These are phyloP conservation scores for Trichacis sp. DNA, from an alignment of 2,888 invertebrate species.

Conservation along the genomic window DNA sequence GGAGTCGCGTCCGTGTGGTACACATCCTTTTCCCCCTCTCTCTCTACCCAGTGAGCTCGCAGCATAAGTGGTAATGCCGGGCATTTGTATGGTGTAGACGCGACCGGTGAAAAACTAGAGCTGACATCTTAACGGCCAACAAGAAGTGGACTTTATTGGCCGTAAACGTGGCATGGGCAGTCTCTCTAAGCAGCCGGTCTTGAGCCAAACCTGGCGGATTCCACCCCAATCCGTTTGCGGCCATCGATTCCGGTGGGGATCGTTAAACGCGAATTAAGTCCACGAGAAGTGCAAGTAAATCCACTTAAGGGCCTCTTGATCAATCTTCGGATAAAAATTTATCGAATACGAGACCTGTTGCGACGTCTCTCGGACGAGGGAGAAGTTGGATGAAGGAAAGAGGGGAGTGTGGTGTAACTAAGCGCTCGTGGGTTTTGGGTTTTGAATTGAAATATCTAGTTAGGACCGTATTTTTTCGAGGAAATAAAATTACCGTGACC, in stretches of 20 bases:
- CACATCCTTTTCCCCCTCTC: constrained; percentile 26
- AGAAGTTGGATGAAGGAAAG: background rate
- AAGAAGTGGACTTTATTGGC: constrained; percentile 66
- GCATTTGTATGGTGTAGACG: constrained; percentile 31
- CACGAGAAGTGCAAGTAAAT: constrained; percentile 35
- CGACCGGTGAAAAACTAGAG: constrained; percentile 61
- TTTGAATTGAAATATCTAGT: too few relatives aligned
- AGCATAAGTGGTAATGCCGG: constrained; percentile 13
- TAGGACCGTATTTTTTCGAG: too few relatives aligned
- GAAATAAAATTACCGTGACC: too few relatives aligned
- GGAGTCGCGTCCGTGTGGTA: constrained; percentile 53
- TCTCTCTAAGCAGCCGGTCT: constrained; percentile 55
- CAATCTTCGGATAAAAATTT: constrained; percentile 23
- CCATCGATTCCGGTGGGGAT: constrained; percentile 27
- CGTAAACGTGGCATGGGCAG: constrained; percentile 59
- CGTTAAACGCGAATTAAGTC: constrained; percentile 38
- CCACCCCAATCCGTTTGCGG: constrained; percentile 23
- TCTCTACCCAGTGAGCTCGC: constrained; percentile 2
- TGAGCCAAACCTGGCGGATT: constrained; percentile 44
- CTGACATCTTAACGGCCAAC: constrained; percentile 65
- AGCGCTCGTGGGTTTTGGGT: too few relatives aligned
- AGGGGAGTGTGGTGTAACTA: too few relatives aligned
- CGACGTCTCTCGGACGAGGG: background rate
- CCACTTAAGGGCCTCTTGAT: constrained; percentile 34
- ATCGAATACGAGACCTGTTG: constrained; percentile 10